Evolutionary conservation across 2,797 vertebrate species (phyloP).

Genomic region (Hozukius guyotensis): DNA sequence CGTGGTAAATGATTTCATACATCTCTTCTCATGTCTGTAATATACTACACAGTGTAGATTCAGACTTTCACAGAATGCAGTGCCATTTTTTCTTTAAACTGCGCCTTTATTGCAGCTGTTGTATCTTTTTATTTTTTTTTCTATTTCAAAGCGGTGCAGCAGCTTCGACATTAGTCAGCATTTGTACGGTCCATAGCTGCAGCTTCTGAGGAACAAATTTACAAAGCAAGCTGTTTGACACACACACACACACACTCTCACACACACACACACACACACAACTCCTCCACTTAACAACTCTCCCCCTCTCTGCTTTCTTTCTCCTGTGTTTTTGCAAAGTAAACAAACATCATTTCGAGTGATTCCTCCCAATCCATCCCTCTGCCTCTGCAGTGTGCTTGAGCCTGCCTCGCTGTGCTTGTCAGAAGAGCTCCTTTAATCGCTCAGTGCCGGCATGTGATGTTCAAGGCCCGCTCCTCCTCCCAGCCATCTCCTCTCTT

Average conservation of each 20-base stretch:
- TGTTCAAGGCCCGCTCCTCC: conserved; percentile 92
- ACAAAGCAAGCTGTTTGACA: conserved; percentile 66
- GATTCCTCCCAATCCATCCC: conserved; percentile 88
- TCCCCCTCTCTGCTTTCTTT: conserved; percentile 57
- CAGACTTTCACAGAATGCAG: conserved; percentile 33
- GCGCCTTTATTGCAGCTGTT: conserved; percentile 46
- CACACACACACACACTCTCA: conserved; percentile 4
- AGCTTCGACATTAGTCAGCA: conserved; percentile 76
- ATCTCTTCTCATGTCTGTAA: conserved; percentile 58
- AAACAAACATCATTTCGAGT: conserved; percentile 98
- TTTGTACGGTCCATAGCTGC: conserved; percentile 69
- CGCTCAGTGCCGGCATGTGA: conserved; percentile 79
- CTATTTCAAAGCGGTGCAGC: conserved; percentile 55
- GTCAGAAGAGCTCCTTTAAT: conserved; percentile 76
- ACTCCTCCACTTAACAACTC: conserved; percentile 64
- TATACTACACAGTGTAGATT: conserved; percentile 33
- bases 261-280: not conserved
- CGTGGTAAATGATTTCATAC: conserved; percentile 72
- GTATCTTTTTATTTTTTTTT: conserved; percentile 12
- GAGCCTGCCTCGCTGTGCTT: conserved; percentile 63
- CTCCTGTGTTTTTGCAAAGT: conserved; percentile 84
- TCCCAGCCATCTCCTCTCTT: conserved; percentile 88
- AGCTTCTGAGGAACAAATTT: conserved; percentile 66
- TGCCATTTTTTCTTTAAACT: conserved; percentile 19
- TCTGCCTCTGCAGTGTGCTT: conserved; percentile 67